Evolutionary conservation across 2,113 vertebrate species (phyloP).

Genomic region (Hippopotamus amphibius): DNA sequence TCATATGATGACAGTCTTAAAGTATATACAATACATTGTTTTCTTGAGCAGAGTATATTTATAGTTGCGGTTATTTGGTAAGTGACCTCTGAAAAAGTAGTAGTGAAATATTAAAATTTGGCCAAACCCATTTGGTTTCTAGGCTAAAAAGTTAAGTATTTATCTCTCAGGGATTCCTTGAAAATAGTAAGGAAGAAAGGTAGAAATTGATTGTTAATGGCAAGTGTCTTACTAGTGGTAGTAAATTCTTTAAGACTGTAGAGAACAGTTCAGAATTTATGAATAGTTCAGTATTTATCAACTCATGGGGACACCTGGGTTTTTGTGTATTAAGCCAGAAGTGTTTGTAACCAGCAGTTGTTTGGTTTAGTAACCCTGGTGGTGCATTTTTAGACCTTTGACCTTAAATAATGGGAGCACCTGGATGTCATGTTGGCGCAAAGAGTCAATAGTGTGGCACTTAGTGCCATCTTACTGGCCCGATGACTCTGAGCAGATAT

Average conservation of each 20-base stretch:
- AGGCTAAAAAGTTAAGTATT: conserved; percentile 50
- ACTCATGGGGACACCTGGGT: not conserved
- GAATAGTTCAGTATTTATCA: not conserved
- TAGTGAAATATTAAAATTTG: conserved; percentile 12
- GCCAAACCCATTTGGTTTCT: not conserved
- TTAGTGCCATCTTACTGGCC: not conserved
- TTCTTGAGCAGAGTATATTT: conserved; percentile 27
- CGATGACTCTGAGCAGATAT: not conserved
- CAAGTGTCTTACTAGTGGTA: not conserved
- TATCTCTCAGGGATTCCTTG: not conserved
- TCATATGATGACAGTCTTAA: not conserved
- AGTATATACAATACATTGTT: not conserved
- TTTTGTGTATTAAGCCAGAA: not conserved
- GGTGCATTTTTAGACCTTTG: conserved; percentile 47
- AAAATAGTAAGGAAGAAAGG: not conserved
- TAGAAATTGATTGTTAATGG: not conserved
- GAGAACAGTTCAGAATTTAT: not conserved
- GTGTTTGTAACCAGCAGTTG: not conserved
- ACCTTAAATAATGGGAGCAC: conserved; percentile 22
- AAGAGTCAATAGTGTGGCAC: not conserved
- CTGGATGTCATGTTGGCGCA: not conserved
- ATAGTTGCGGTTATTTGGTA: not conserved
- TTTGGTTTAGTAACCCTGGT: not conserved
- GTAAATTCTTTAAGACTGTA: not conserved
- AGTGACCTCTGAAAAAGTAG: conserved; percentile 14